Evolutionary conservation across 2,888 invertebrate genomes (phyloP).

Genomic region (Drosophila acutilabella): DNA sequence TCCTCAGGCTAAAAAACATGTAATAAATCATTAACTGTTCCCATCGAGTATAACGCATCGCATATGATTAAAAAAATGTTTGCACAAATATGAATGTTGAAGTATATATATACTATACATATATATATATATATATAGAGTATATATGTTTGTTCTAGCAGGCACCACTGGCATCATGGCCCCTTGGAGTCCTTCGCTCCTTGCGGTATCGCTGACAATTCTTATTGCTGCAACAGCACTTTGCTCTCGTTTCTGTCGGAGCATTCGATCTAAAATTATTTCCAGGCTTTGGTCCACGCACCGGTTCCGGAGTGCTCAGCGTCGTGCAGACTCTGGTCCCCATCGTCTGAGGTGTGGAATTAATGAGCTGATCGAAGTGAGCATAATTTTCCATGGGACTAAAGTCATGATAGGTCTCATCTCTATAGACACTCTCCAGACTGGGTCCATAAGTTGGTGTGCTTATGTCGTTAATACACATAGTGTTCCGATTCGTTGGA

Average conservation of each 20-base stretch:
- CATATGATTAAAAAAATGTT: background rate
- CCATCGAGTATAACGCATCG: constrained; percentile 6
- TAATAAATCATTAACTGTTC: constrained; percentile 21
- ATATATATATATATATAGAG: too few relatives aligned
- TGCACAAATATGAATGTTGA: background rate
- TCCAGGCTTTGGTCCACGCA: background rate
- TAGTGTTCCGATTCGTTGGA: background rate
- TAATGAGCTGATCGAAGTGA: constrained; percentile 45
- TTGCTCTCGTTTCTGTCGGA: background rate
- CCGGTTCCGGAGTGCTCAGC: constrained; percentile 5
- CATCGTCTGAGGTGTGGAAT: background rate
- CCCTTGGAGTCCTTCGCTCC: background rate
- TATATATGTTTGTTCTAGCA: background rate
- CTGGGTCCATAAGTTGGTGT: constrained; percentile 34
- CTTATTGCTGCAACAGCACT: constrained; percentile 7
- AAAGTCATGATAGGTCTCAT: constrained; percentile 41
- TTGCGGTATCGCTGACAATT: constrained; percentile 1
- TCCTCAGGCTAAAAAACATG: constrained; percentile 14
- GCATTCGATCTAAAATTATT: background rate
- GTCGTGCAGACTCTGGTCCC: background rate
- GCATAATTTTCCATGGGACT: constrained; percentile 58
- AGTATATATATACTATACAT: background rate
- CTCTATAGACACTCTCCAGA: background rate
- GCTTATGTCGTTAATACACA: constrained; percentile 29
- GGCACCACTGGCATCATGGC: background rate